A percentile compares a stretch with the other conserved stretches of the same genome.
Conservation (phyloP, 1,140 invertebrate genomes). For the Pseudachorutes palmiensis region DNA sequence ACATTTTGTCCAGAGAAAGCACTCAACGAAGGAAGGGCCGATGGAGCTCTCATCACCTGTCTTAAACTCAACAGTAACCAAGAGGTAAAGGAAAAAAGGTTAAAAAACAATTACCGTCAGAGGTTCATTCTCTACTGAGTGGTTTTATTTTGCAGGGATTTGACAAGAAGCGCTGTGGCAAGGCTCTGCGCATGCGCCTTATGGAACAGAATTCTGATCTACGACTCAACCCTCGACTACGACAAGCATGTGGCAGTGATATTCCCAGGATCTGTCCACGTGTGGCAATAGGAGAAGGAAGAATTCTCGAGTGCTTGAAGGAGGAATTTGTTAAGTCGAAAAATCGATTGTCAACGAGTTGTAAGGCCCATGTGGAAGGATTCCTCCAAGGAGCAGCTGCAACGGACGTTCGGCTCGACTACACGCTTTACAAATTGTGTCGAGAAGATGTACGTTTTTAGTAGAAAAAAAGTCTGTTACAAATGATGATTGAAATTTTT, state of each 20-base stretch:
- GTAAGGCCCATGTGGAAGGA: conserved; percentile 53
- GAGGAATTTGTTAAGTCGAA: conserved; percentile 34
- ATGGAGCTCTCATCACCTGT: conserved; percentile 15
- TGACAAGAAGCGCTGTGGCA: conserved; percentile 68
- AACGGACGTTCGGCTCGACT: conserved; percentile 49
- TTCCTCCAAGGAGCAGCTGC: conserved; percentile 48
- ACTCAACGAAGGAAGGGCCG: conserved; percentile 11
- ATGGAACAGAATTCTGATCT: conserved; percentile 87
- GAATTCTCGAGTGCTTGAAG: conserved; percentile 33
- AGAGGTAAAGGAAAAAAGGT: conserved; percentile 16
- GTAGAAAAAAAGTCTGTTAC: not conserved
- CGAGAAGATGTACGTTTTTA: conserved; percentile 24
- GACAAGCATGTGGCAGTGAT: conserved; percentile 62
- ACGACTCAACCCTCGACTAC: conserved; percentile 76
- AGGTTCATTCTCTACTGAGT: not conserved
- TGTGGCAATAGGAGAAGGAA: conserved; percentile 41
- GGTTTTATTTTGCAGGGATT: conserved; percentile 52
- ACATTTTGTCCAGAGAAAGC: conserved; percentile 23
- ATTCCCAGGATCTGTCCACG: conserved; percentile 59
- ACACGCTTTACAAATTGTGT: conserved; percentile 35
- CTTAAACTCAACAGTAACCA: conserved; percentile 23
- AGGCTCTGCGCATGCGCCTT: conserved; percentile 77
- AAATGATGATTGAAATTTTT: not conserved
- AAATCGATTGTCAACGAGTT: conserved; percentile 41
- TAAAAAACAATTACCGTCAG: too few species aligned